Evolutionary conservation across 2,888 invertebrate genomes (phyloP).

Genomic region (Nebria salina): DNA sequence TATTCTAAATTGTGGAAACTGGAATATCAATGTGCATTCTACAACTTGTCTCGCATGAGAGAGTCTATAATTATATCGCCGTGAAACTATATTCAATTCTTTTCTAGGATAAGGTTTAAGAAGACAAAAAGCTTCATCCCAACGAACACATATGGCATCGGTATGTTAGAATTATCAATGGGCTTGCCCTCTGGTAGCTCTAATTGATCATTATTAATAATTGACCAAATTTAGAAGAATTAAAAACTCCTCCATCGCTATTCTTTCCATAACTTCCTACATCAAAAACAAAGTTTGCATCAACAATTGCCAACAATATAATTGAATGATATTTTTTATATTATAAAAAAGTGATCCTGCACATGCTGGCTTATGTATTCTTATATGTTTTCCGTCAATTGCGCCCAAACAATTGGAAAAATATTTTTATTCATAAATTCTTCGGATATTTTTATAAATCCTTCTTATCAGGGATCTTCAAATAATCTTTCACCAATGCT

Average conservation of each 20-base stretch:
- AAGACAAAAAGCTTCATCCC: slow-evolving; percentile 24
- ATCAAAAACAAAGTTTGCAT: slow-evolving; percentile 22
- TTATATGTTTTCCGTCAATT: slow-evolving; percentile 29
- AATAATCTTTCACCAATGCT: no score
- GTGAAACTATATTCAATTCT: no score
- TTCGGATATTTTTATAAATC: no score
- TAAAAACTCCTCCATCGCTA: slow-evolving; percentile 25
- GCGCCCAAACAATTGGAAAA: slow-evolving; percentile 27
- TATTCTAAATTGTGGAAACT: neutral
- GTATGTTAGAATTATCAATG: slow-evolving; percentile 8
- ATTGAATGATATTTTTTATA: slow-evolving; percentile 11
- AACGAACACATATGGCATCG: slow-evolving; percentile 23
- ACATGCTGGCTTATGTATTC: slow-evolving; percentile 22
- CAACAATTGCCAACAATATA: slow-evolving; percentile 15
- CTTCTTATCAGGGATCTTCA: no score
- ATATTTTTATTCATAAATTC: slow-evolving; percentile 21
- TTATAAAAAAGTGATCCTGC: slow-evolving; percentile 25
- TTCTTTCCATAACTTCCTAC: slow-evolving; percentile 23
- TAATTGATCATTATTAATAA: slow-evolving; percentile 15
- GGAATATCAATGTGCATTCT: no score
- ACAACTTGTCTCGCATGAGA: slow-evolving; percentile 25
- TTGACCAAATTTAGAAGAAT: slow-evolving; percentile 19
- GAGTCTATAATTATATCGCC: no score
- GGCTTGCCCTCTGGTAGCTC: slow-evolving; percentile 11
- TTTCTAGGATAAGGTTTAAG: no score